Conservation (phyloP, 1,140 invertebrate species). For the Magallana gigas region DNA sequence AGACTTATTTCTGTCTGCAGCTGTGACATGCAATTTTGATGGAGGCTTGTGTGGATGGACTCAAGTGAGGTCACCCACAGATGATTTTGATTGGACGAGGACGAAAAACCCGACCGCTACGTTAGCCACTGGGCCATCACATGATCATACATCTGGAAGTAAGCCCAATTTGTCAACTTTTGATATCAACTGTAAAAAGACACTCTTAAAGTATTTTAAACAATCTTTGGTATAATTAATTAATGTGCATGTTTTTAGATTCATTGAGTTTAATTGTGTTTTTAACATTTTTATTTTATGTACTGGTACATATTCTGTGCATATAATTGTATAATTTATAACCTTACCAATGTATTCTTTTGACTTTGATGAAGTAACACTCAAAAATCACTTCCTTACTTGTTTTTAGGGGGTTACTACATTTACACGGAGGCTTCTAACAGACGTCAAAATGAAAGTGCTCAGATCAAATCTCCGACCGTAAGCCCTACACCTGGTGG, state of each 20-base stretch:
- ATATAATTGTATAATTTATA: background rate
- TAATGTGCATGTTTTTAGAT: too few species aligned
- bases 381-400: background rate
- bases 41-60: constrained; percentile 86
- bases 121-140: constrained; percentile 61
- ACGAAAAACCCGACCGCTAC: constrained; percentile 83
- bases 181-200: too few species aligned
- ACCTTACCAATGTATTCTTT: background rate
- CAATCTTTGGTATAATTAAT: too few species aligned
- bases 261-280: too few species aligned
- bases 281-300: background rate
- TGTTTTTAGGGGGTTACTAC: constrained; percentile 68
- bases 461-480: constrained; percentile 46
- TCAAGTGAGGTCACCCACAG: constrained; percentile 82
- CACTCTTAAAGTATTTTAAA: too few species aligned
- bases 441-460: constrained; percentile 78
- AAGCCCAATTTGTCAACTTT: constrained; percentile 4
- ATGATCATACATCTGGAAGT: constrained; percentile 68
- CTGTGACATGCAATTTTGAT: constrained; percentile 85
- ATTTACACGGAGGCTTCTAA: constrained; percentile 72
- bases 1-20: background rate
- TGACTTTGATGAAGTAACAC: background rate
- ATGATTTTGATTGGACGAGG: constrained; percentile 88
- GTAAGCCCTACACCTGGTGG: constrained; percentile 41
- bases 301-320: background rate